These are phyloP conservation scores for Shargacucullia verbasci DNA, from an alignment of 2,888 invertebrate species.

Conservation along the genomic window DNA sequence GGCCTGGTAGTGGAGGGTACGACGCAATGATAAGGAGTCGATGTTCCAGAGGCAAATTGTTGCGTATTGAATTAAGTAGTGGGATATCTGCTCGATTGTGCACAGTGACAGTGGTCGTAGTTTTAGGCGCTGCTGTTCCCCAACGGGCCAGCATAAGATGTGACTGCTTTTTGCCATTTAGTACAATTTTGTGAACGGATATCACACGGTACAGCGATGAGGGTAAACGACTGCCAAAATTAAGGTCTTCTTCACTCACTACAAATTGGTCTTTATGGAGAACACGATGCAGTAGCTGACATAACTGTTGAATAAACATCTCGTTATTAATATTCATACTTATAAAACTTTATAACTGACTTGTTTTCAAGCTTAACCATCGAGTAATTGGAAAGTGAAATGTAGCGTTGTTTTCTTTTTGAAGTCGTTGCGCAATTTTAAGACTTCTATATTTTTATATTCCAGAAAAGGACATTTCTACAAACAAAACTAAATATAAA, in stretches of 20 bases:
- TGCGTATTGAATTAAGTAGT: conserved; percentile 42
- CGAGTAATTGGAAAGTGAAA: too few relatives aligned
- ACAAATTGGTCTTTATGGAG: conserved; percentile 48
- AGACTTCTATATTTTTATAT: too few relatives aligned
- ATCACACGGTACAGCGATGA: conserved; percentile 47
- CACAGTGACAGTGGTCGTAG: conserved; percentile 50
- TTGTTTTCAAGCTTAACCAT: too few relatives aligned
- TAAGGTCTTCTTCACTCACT: conserved; percentile 36
- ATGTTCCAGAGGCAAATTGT: conserved; percentile 33
- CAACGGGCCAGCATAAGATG: conserved; percentile 52
- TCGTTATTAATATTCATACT: too few relatives aligned
- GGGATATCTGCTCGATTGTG: conserved; percentile 48
- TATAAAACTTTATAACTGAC: too few relatives aligned
- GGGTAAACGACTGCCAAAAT: conserved; percentile 1
- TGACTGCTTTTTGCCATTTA: conserved; percentile 23
- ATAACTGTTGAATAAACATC: conserved; percentile 32
- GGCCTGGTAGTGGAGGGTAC: conserved; percentile 53
- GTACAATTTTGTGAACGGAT: conserved; percentile 23
- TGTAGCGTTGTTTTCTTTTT: too few relatives aligned
- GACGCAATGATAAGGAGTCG: conserved; percentile 53
- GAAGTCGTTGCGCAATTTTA: too few relatives aligned
- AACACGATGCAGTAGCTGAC: conserved; percentile 32
- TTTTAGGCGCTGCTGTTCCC: conserved; percentile 19
- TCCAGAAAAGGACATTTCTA: too few relatives aligned
- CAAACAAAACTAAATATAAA: too few relatives aligned